Percentiles rank a stretch among this genome's conserved stretches.
phyloP scores from a whole-genome alignment of 2,113 vertebrate genomes.

The Chamaetylas fuelleborni region DNA sequence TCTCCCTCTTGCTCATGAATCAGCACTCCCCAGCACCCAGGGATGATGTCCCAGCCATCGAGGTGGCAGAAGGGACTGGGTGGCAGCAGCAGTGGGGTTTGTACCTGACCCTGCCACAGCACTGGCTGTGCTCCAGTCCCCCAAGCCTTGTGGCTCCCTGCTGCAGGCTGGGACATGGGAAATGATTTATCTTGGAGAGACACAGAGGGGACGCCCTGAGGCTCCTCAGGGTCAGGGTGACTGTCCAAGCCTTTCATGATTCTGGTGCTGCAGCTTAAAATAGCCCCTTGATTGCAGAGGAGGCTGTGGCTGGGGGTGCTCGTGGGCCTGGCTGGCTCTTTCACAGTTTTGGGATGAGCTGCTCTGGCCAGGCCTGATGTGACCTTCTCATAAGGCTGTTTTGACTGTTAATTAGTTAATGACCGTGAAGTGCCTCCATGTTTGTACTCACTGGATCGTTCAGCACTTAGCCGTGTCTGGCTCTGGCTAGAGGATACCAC shows the following conservation, averaged over 20 bases:
- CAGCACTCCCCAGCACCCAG: background rate
- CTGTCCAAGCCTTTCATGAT: background rate
- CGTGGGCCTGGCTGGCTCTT: background rate
- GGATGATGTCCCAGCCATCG: fast-evolving
- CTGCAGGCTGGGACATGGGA: background rate
- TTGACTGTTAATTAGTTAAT: slow-evolving; percentile 38
- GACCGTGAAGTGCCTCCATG: slow-evolving; percentile 9
- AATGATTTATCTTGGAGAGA: background rate
- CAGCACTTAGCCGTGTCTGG: background rate
- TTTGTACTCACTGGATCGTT: background rate
- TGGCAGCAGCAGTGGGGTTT: background rate
- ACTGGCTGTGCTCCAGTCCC: background rate
- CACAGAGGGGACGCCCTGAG: background rate
- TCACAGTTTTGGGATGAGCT: background rate
- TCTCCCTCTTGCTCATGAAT: background rate
- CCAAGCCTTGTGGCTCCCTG: background rate
- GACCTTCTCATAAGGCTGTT: background rate
- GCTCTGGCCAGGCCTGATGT: background rate
- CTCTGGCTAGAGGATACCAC: background rate
- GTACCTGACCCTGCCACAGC: background rate
- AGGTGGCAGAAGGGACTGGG: background rate
- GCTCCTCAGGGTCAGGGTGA: background rate
- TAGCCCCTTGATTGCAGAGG: background rate
- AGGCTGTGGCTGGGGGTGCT: background rate
- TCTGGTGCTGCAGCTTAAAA: background rate